Evolutionary conservation across 2,113 vertebrate genomes (phyloP), one percentile per base, ranked within the genome.

Genomic region (Callospermophilus lateralis): DNA sequence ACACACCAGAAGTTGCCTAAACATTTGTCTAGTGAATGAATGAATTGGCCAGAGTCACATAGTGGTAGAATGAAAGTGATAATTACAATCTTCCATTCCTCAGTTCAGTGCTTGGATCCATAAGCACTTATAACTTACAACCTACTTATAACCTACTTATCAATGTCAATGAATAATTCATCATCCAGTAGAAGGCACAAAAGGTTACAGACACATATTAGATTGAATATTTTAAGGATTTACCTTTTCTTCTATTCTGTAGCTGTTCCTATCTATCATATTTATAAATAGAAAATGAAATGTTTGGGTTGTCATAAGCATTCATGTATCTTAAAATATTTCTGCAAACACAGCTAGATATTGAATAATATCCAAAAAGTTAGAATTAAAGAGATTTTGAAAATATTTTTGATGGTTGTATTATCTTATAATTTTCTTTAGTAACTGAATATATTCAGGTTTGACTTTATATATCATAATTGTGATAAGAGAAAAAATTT

Each of bases 401-500:
- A 97, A 85, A 93, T 78, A 97, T 88, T 96, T 97, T 96, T 87
- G 87, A 89, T 97, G 97, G 39, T 94, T 96, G 91, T 95, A 93
- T 32, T 95, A 97, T 98, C 97, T 98, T 93, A 77, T 93, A 89
- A 96, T 97, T 97, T 98, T 96, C 68, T 95, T 98, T 32, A 96
- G 93, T 97, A 97, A 97, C 94, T 96, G 86, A 84, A 96, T 96
- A 89, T 97, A 98, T 97, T 96, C 89, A 97, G 89, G 74, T 93
- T 97, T 98, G 63, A 76, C 88, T 98, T 98, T 98, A 97, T 97
- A 96, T 97, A 89, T 77, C 30, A 87, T 63, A 98, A 98, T 97
- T 98, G 97, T 97, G 91, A 98, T 98, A 73, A 98, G 97, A 98
- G 97, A 81, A 53, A 97, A 98, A 98, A 89, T 98, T 98, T 98